These are phyloP conservation scores for Aphelenchoides fujianensis DNA, from an alignment of 1,140 invertebrate genomes.

Conservation along the genomic window DNA sequence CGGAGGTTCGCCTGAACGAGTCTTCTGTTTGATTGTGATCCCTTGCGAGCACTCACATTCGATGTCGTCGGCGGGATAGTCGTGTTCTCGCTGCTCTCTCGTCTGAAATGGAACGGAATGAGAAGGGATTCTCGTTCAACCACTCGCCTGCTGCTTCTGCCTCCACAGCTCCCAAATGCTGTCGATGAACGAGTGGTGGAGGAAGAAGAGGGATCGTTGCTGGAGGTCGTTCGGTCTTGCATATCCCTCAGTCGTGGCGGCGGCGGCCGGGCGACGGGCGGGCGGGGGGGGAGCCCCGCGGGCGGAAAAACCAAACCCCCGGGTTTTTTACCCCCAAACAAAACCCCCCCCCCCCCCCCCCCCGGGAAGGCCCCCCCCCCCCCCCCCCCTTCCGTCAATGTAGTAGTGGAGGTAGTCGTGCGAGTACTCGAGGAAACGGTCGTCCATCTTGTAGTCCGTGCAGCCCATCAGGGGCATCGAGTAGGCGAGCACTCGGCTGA, in stretches of 20 bases:
- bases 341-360: no score
- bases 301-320: no score
- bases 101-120: constrained; percentile 42
- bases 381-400: no score
- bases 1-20: constrained; percentile 32
- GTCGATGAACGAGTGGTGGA: constrained; percentile 63
- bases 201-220: constrained; percentile 63
- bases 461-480: constrained; percentile 28
- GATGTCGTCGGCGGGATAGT: constrained; percentile 46
- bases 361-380: no score
- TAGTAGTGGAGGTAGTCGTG: constrained; percentile 52
- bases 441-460: constrained; percentile 44
- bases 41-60: no score
- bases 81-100: constrained; percentile 42
- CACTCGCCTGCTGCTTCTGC: constrained; percentile 45
- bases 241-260: constrained; percentile 62
- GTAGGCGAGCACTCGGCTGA: constrained; percentile 44
- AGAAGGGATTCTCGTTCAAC: constrained; percentile 40
- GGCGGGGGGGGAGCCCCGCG: no score
- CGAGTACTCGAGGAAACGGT: constrained; percentile 57
- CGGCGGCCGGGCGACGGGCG: no score
- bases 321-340: constrained; percentile 53
- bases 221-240: constrained; percentile 53
- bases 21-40: constrained; percentile 44
- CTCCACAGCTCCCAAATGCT: constrained; percentile 61